phyloP scores from a whole-genome alignment of 1,140 invertebrate species.

The Drosophila subobscura region DNA sequence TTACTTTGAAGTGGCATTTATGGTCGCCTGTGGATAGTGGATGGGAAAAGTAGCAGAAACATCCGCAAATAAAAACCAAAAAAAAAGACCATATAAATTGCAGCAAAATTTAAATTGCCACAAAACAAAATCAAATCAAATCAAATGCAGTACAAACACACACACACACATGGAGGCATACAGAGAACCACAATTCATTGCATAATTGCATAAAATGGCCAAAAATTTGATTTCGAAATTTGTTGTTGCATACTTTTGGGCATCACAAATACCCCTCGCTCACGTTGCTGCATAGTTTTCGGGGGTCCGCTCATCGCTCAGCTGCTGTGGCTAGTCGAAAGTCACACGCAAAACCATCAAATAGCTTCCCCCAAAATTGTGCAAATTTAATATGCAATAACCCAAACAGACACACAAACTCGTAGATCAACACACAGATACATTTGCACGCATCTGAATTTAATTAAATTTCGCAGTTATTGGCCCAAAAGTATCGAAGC shows the following conservation, averaged over 20 bases:
- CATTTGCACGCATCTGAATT: slow-evolving; percentile 68
- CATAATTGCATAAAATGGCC: slow-evolving; percentile 78
- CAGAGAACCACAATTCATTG: slow-evolving; percentile 66
- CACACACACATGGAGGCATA: slow-evolving; percentile 20
- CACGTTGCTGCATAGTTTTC: slow-evolving; percentile 58
- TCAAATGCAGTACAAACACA: slow-evolving; percentile 38
- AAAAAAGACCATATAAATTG: slow-evolving; percentile 16
- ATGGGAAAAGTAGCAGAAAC: slow-evolving; percentile 22
- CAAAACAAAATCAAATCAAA: slow-evolving; percentile 51
- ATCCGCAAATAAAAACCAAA: slow-evolving; percentile 19
- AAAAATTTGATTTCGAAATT: slow-evolving; percentile 74
- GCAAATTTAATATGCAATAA: slow-evolving; percentile 75
- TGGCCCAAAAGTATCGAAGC: slow-evolving; percentile 66
- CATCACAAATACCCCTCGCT: not conserved
- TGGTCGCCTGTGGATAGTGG: slow-evolving; percentile 47
- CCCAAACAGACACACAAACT: slow-evolving; percentile 15
- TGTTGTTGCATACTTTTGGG: slow-evolving; percentile 63
- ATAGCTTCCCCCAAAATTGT: slow-evolving; percentile 51
- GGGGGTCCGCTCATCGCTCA: slow-evolving; percentile 28
- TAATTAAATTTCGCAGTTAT: slow-evolving; percentile 78
- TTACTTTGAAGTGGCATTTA: slow-evolving; percentile 80
- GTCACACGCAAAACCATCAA: slow-evolving; percentile 71
- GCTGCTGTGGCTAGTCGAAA: slow-evolving; percentile 55
- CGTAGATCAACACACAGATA: slow-evolving; percentile 22
- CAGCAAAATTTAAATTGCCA: slow-evolving; percentile 44